A percentile compares a stretch with the other conserved stretches of the same genome.
Conservation (phyloP, 2,113 vertebrate genomes). For the Sphyrna mokarran region DNA sequence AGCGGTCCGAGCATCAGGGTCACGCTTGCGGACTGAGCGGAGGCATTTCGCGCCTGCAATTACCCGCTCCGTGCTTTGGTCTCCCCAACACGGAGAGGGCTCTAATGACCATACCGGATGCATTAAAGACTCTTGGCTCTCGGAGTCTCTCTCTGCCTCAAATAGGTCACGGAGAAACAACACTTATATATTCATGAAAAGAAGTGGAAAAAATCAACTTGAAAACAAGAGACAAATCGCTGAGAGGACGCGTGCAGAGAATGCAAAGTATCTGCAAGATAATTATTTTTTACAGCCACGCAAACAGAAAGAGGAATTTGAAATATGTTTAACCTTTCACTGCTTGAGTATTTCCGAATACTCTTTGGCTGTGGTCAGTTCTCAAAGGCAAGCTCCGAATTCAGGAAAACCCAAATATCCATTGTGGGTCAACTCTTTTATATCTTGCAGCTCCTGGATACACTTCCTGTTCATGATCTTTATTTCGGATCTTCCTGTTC, state of each 20-base stretch:
- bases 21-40: background rate
- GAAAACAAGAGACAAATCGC: background rate
- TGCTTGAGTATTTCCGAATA: background rate
- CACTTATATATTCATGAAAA: conserved; percentile 2
- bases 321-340: background rate
- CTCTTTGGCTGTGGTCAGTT: background rate
- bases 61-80: background rate
- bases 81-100: background rate
- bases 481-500: too few relatives aligned
- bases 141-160: background rate
- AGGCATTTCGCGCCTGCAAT: background rate
- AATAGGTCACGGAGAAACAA: background rate
- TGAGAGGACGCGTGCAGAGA: background rate
- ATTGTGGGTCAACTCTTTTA: too few relatives aligned
- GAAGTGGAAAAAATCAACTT: background rate
- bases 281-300: background rate
- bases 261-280: background rate
- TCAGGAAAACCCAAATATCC: background rate
- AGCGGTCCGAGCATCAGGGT: background rate
- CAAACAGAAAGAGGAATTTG: background rate
- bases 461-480: too few relatives aligned
- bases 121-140: background rate
- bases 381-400: background rate
- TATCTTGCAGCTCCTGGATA: too few relatives aligned
- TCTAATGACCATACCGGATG: background rate